A percentile compares a stretch with the other conserved stretches of the same genome.
phyloP scores from a whole-genome alignment of 2,888 invertebrate species.

The Lasioglossum morio region DNA sequence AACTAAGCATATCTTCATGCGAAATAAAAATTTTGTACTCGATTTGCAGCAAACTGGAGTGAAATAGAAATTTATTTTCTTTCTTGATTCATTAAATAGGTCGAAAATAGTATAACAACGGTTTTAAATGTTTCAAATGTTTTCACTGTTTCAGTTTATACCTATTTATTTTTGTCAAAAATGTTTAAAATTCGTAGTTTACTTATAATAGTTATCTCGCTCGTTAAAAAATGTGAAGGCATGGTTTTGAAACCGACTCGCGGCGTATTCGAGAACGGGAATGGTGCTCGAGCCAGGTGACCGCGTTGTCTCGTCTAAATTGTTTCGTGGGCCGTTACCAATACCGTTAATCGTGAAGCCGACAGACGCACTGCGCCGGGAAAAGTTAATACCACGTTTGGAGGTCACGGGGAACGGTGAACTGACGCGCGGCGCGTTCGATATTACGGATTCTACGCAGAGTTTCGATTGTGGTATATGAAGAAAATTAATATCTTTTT shows the following conservation, averaged over 20 bases:
- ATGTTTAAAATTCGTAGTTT: too few species aligned
- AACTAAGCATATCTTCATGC: too few species aligned
- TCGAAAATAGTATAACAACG: too few species aligned
- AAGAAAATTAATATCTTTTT: not conserved
- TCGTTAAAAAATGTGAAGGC: not conserved
- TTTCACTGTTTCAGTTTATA: too few species aligned
- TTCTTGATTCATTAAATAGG: too few species aligned
- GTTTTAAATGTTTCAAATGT: too few species aligned
- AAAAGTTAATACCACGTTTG: conserved; percentile 54
- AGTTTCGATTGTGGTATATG: not conserved
- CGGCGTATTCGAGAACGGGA: conserved; percentile 29
- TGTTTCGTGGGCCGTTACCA: conserved; percentile 75
- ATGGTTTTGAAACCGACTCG: not conserved
- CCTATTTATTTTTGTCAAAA: too few species aligned
- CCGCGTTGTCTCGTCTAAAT: conserved; percentile 65
- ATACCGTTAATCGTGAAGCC: conserved; percentile 76
- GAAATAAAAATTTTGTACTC: too few species aligned
- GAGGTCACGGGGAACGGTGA: conserved; percentile 29
- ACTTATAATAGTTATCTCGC: not conserved
- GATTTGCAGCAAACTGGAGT: too few species aligned
- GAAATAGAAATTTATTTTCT: too few species aligned
- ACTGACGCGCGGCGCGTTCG: conserved; percentile 2
- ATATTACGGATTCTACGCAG: conserved; percentile 8
- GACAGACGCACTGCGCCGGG: conserved; percentile 24
- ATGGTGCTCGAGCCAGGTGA: conserved; percentile 31